Base-by-base conservation (phyloP, 2,797 vertebrate genomes). In the Falco rusticolus region DNA sequence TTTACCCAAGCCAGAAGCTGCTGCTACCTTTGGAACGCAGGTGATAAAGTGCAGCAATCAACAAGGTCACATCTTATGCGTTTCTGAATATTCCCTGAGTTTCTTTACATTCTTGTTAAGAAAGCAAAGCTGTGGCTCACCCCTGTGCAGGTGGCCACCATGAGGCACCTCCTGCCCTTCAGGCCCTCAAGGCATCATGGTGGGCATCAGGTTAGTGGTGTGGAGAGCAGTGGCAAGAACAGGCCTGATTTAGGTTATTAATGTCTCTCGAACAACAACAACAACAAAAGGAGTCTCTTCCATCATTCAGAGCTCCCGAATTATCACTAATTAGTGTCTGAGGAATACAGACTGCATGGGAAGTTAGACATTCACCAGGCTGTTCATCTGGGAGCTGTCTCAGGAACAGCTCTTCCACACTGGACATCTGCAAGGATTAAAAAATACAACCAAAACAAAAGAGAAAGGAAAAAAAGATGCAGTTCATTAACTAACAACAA, bases 321-420 rank as follows among this genome's bases (percentile, higher is more conserved):
- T 92, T 92, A 95, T 33, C 65, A 19, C 90, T 96, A 97, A 97
- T 96, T 96, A 94, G 84, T 22, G 77, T 96, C 95, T 95, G 93
- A 93, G 94, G 96, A 93, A 93, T 96, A 95, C 75, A 93, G 93
- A 43, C 90, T 94, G 95, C 9, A 82, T 95, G 96, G 95, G 95
- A 97, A 96, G 95, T 78, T 93, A 89, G 89, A 75, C 87, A 50
- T 95, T 51, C 89, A 86, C 68, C 59, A 89, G 87, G 81, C 95
- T 91, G 92, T 94, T 96, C 94, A 90, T 69, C 82, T 93, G 95
- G 92, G 94, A 96, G 92, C 72, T 0, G 43, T 87, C 88, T 92
- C 69, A 97, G 93, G 84, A 95, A 1, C 76, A 69, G 65, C 87
- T 92, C 84, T 88, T 87, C 87, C 76, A 69, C 0, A 1, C 93